Conservation (phyloP, 1,140 invertebrate genomes). For the Hyles euphorbiae region DNA sequence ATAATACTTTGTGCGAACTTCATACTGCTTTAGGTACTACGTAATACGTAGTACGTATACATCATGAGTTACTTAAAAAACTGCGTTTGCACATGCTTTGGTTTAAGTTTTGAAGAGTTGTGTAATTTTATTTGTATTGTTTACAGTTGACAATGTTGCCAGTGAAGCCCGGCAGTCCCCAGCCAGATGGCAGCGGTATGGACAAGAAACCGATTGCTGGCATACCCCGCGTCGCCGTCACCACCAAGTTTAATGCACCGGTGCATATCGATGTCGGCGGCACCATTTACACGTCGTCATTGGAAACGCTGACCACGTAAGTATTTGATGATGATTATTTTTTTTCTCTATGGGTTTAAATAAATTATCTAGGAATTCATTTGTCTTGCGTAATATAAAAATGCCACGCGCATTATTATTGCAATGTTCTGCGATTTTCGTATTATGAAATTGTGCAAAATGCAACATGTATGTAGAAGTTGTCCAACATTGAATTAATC, state of each 20-base stretch:
- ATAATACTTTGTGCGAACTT: background rate
- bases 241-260: constrained; percentile 93
- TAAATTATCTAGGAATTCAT: too few species aligned
- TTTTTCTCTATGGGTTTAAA: background rate
- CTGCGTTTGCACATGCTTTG: background rate
- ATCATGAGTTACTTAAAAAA: too few species aligned
- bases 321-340: constrained; percentile 40
- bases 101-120: background rate
- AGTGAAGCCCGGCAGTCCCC: constrained; percentile 29
- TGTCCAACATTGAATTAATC: too few species aligned
- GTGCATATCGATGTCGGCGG: constrained; percentile 98
- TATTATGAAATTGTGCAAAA: too few species aligned
- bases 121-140: background rate
- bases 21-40: too few species aligned
- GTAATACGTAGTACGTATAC: too few species aligned
- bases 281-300: constrained; percentile 95
- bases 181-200: constrained; percentile 25
- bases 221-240: constrained; percentile 94
- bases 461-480: too few species aligned
- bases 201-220: constrained; percentile 72
- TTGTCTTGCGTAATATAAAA: too few species aligned
- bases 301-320: constrained; percentile 97
- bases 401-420: too few species aligned
- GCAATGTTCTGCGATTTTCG: too few species aligned
- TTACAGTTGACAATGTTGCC: constrained; percentile 20